Evolutionary conservation across 2,888 invertebrate genomes (phyloP).

Genomic region (Xestia xanthographa): DNA sequence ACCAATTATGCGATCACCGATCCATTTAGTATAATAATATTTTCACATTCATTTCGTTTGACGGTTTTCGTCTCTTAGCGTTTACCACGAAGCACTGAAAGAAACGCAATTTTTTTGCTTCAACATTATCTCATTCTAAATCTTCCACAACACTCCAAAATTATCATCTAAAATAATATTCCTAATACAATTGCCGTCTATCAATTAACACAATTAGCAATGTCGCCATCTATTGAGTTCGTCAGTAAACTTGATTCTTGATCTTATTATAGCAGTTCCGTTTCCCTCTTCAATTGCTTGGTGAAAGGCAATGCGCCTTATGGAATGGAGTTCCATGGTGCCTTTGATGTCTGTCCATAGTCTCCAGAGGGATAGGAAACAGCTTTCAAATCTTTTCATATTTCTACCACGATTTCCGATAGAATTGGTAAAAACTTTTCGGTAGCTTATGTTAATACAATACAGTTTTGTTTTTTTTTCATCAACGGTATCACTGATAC

Average conservation of each 20-base stretch:
- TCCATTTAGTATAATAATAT: not conserved
- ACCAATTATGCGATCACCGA: not conserved
- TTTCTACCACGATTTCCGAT: not conserved
- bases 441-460: too few species aligned
- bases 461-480: not conserved
- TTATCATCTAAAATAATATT: conserved; percentile 38
- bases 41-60: not conserved
- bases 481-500: not conserved
- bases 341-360: conserved; percentile 11
- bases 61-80: not conserved
- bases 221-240: conserved; percentile 46
- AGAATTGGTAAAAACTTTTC: not conserved
- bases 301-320: conserved; percentile 20
- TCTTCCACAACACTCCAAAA: conserved; percentile 22
- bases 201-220: conserved; percentile 59
- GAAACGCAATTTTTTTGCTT: not conserved
- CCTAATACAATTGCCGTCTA: conserved; percentile 41
- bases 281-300: conserved; percentile 32
- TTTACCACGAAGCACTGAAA: not conserved
- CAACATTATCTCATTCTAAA: too few species aligned
- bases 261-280: conserved; percentile 67
- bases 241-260: conserved; percentile 66
- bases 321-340: not conserved
- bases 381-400: not conserved
- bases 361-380: not conserved